Evolutionary conservation across 2,113 vertebrate species (phyloP).

Genomic region (Hirundichthys speculiger): DNA sequence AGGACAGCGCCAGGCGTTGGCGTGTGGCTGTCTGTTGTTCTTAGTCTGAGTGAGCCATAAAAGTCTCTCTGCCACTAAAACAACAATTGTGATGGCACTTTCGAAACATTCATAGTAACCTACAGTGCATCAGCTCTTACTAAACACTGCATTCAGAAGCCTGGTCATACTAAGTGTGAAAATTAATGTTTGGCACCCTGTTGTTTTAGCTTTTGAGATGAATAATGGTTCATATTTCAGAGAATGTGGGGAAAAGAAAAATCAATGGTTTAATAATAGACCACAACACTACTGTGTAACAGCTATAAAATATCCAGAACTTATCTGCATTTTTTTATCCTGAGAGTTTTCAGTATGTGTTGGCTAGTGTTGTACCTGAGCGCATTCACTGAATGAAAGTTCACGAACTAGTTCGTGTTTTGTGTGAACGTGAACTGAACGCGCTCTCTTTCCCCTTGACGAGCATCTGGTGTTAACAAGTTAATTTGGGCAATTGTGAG

Average conservation of each 20-base stretch:
- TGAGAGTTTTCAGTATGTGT: constrained; percentile 32
- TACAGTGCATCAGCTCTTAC: constrained; percentile 18
- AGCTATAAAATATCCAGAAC: constrained; percentile 15
- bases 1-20: constrained; percentile 42
- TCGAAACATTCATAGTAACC: constrained; percentile 26
- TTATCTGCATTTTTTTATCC: too few relatives aligned
- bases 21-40: too few relatives aligned
- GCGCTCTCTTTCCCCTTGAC: too few relatives aligned
- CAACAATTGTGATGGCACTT: constrained; percentile 15
- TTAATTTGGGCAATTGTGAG: too few relatives aligned
- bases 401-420: too few relatives aligned
- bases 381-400: too few relatives aligned
- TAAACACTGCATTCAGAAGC: constrained; percentile 15
- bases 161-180: not conserved
- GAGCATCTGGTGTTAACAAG: too few relatives aligned
- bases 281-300: not conserved
- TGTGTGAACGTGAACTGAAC: too few relatives aligned
- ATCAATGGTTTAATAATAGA: not conserved
- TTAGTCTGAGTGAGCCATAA: too few relatives aligned
- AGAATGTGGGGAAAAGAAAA: not conserved
- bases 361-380: too few relatives aligned
- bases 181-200: constrained; percentile 22
- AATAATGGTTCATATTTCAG: constrained; percentile 7
- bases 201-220: constrained; percentile 12
- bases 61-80: constrained; percentile 29